Conservation (phyloP, 2,113 vertebrate species). For the Empidonax alnorum region DNA sequence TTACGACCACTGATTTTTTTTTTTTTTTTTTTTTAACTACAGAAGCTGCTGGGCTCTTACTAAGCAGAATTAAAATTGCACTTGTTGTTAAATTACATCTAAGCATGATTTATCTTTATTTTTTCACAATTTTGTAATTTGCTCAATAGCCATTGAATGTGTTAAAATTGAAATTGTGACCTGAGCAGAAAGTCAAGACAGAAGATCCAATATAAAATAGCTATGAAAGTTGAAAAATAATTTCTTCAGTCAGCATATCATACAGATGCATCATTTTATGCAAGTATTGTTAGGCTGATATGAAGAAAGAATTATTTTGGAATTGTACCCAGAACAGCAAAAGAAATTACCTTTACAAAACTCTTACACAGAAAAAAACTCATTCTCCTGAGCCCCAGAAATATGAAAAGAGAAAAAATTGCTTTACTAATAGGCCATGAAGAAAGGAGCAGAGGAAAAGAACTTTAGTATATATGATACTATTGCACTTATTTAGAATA, state of each 20-base stretch:
- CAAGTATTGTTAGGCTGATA: not conserved
- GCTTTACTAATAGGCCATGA: not conserved
- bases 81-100: not conserved
- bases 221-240: not conserved
- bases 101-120: not conserved
- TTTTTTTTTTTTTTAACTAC: not conserved
- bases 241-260: not conserved
- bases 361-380: not conserved
- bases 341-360: not conserved
- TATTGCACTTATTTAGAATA: not conserved
- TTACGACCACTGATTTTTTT: not conserved
- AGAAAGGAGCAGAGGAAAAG: not conserved
- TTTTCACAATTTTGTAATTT: not conserved
- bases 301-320: not conserved
- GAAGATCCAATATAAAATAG: not conserved
- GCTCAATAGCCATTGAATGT: not conserved
- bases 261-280: not conserved
- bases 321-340: not conserved
- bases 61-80: not conserved
- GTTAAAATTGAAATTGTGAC: not conserved
- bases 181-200: not conserved
- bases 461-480: not conserved
- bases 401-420: not conserved
- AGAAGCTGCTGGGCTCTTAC: not conserved
- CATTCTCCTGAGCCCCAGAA: not conserved